Evolutionary conservation across 1,140 invertebrate genomes (phyloP), one percentile per base, ranked within the genome.

Genomic region (Cherax destructor): DNA sequence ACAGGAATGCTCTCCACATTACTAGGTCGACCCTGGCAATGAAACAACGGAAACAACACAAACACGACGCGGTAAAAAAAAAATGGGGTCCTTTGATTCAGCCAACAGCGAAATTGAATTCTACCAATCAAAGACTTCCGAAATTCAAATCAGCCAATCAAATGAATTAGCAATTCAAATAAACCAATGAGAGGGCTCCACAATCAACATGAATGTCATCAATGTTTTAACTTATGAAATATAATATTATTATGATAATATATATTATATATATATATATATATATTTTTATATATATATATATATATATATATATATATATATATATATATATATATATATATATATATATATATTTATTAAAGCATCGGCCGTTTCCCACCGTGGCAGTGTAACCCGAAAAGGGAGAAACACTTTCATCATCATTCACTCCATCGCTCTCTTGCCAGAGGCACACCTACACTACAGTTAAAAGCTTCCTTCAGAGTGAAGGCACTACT

Each of bases 161-260:
- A 41, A 69, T 69, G 65, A 83, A 83, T 83, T 83, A 83, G 81
- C 81, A 83, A 83, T 83, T 83, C 81, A 83, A 83, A 83, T 83
- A 69, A 69, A n/a, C 81, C 81, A 83, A 41, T 52, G 56, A 83
- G 59, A 83, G 81, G 65, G 61, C 11, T 74, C n/a, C 69, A 74
- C 69, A 74, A 74, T 74, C 69, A 74, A 6, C 69, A 74, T 6
- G 4, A 74, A 74, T 11, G 69, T 74, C 24, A 21, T 24, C 69
- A 13, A 74, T 74, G n/a, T 30, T 30, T 30, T 56, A 56, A 56
- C 10, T 56, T 56, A 56, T 56, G 52, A 10, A 10, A 4, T 6
- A 56, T n/a, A n/a, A n/a, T n/a, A n/a, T n/a, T n/a, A n/a, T n/a
- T n/a, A n/a, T n/a, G n/a, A n/a, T n/a, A n/a, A n/a, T n/a, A n/a